Evolutionary conservation across 2,888 invertebrate genomes (phyloP).

Genomic region (Polydrusus tereticollis): DNA sequence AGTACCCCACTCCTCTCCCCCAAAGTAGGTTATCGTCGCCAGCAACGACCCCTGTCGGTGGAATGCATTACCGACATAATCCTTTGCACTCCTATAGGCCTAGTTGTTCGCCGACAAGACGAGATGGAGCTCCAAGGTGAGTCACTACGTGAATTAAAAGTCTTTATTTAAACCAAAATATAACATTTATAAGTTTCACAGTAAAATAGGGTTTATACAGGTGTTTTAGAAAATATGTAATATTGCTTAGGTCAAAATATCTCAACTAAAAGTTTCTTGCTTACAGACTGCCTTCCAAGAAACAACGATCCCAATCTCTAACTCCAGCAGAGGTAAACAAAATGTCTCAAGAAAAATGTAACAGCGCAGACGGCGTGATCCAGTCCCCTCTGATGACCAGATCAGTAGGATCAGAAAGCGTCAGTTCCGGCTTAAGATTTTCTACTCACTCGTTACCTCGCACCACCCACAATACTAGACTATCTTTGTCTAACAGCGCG

Average conservation of each 20-base stretch:
- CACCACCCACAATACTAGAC: conserved; percentile 65
- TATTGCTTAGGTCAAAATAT: too few species aligned
- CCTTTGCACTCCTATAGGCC: conserved; percentile 59
- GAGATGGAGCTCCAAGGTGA: conserved; percentile 67
- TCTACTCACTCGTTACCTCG: conserved; percentile 73
- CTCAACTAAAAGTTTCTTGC: too few species aligned
- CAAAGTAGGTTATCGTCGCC: conserved; percentile 66
- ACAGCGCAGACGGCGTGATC: conserved; percentile 79
- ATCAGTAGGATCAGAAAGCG: conserved; percentile 64
- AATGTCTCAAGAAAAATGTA: conserved; percentile 72
- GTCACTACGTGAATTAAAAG: too few species aligned
- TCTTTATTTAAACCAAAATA: too few species aligned
- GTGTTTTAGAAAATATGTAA: neutral
- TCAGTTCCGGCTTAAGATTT: conserved; percentile 66
- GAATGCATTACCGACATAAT: conserved; percentile 68
- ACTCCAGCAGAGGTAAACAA: conserved; percentile 73
- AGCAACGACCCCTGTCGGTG: conserved; percentile 64
- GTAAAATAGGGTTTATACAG: neutral
- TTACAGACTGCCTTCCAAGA: conserved; percentile 69
- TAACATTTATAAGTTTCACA: conserved; percentile 48
- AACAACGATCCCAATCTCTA: conserved; percentile 83
- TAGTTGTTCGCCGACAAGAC: conserved; percentile 72
- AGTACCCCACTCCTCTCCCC: conserved; percentile 71
- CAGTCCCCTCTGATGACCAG: conserved; percentile 69
- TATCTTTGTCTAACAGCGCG: conserved; percentile 70